Evolutionary conservation across 2,113 vertebrate genomes (phyloP).

Genomic region (Callaeas wilsoni): DNA sequence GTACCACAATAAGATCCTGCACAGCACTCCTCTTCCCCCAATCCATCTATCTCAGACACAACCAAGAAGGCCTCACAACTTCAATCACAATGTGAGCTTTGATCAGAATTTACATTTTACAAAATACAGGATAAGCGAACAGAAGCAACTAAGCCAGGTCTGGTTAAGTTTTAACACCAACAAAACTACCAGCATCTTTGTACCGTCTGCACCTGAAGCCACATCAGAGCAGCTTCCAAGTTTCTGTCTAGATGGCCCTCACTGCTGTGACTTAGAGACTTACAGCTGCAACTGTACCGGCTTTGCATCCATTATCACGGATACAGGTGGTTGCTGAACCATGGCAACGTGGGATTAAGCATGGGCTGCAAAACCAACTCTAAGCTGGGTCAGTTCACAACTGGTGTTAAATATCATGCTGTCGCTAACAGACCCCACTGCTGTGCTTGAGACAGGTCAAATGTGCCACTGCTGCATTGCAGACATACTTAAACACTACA

Average conservation of each 20-base stretch:
- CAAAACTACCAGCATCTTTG: not conserved
- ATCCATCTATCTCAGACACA: not conserved
- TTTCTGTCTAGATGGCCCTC: not conserved
- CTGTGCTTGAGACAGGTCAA: not conserved
- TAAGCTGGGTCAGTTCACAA: conserved; percentile 6
- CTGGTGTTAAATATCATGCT: not conserved
- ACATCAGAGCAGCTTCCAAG: not conserved
- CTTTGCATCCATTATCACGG: not conserved
- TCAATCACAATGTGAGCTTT: not conserved
- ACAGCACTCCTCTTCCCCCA: not conserved
- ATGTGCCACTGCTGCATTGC: not conserved
- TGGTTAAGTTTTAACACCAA: not conserved
- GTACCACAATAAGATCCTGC: not conserved
- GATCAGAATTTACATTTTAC: not conserved
- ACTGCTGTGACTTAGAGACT: not conserved
- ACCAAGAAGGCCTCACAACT: not conserved
- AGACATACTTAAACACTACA: not conserved
- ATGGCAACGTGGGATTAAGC: not conserved
- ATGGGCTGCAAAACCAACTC: not conserved
- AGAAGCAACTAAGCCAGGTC: not conserved
- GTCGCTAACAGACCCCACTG: not conserved
- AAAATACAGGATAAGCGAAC: not conserved
- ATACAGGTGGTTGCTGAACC: not conserved
- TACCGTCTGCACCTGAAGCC: not conserved
- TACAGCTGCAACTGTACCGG: not conserved